Conservation (phyloP, 2,888 invertebrate genomes). For the Chalcis sispes region DNA sequence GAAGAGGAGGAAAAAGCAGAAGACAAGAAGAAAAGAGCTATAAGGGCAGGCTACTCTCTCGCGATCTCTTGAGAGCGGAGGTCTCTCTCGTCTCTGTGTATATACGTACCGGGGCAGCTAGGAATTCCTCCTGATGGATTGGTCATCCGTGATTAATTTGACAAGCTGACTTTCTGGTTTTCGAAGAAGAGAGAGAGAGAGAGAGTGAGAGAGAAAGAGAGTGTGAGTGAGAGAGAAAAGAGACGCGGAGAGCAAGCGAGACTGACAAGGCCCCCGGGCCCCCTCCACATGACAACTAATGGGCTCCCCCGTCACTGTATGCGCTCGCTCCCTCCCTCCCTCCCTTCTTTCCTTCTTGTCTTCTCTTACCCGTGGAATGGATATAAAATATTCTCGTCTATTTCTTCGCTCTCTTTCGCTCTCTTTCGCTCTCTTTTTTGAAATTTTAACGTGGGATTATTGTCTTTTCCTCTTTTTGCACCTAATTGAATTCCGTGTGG, state of each 20-base stretch:
- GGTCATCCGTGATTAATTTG: conserved; percentile 77
- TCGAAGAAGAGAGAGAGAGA: conserved; percentile 60
- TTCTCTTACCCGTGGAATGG: conserved; percentile 14
- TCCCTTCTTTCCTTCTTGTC: neutral
- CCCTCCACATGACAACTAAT: conserved; percentile 66
- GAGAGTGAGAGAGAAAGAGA: conserved; percentile 52
- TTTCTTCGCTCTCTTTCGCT: conserved; percentile 23
- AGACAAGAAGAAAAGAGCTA: conserved; percentile 5
- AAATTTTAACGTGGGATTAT: conserved; percentile 31
- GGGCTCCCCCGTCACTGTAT: conserved; percentile 62
- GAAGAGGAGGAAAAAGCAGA: neutral
- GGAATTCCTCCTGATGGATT: conserved; percentile 76
- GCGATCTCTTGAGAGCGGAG: conserved; percentile 43
- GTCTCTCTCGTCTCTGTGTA: conserved; percentile 24
- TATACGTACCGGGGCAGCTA: conserved; percentile 42
- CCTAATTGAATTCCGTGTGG: neutral
- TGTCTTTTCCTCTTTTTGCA: neutral
- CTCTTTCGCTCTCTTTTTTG: conserved; percentile 36
- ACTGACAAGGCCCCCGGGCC: conserved; percentile 68
- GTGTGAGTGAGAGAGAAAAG: neutral
- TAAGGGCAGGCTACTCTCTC: conserved; percentile 19
- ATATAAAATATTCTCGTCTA: conserved; percentile 21
- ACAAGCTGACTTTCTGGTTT: conserved; percentile 77
- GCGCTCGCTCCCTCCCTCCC: neutral
- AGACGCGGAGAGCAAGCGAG: no score